These are phyloP conservation scores for Mactromeris polynyma DNA, from an alignment of 2,888 invertebrate genomes.

Conservation along the genomic window DNA sequence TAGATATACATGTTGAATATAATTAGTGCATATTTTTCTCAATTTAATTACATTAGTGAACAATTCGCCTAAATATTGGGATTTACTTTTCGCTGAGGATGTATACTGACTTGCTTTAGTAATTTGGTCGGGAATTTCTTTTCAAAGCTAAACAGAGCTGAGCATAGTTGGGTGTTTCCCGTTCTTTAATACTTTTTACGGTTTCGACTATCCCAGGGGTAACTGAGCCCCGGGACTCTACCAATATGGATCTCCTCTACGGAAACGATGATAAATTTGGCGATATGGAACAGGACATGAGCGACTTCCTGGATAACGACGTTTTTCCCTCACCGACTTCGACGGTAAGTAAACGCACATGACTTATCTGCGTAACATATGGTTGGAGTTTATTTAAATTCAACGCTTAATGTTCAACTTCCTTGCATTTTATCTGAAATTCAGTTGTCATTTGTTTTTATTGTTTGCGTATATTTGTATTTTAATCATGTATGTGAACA, in stretches of 20 bases:
- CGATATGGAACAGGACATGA: conserved; percentile 82
- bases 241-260: conserved; percentile 84
- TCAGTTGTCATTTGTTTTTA: not conserved
- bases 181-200: conserved; percentile 59
- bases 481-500: not conserved
- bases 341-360: conserved; percentile 68
- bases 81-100: conserved; percentile 52
- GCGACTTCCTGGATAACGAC: conserved; percentile 82
- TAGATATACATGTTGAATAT: not conserved
- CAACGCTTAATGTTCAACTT: not conserved
- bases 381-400: conserved; percentile 20
- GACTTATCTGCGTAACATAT: conserved; percentile 37
- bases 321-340: conserved; percentile 78
- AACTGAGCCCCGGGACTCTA: conserved; percentile 79
- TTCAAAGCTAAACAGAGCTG: conserved; percentile 69
- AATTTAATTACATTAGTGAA: not conserved
- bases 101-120: conserved; percentile 35
- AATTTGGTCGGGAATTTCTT: conserved; percentile 69
- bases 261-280: conserved; percentile 83
- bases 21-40: not conserved
- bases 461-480: not conserved
- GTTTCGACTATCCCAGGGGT: conserved; percentile 82
- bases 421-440: not conserved
- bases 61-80: conserved; percentile 44
- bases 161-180: conserved; percentile 67